Conservation (phyloP, 2,797 vertebrate species). For the Melopsittacus undulatus region DNA sequence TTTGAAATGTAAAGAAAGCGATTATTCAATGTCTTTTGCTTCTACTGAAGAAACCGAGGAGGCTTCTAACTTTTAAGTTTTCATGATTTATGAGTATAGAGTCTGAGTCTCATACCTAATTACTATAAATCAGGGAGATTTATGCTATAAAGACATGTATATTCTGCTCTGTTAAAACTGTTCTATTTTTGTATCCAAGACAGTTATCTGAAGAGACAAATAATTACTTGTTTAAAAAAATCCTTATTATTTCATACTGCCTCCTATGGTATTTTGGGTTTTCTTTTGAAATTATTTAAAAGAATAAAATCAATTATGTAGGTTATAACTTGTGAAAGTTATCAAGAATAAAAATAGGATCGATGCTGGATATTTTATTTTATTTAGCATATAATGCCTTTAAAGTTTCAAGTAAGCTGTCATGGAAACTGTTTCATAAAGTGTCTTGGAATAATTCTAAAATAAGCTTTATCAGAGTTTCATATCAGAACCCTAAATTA, state of each 20-base stretch:
- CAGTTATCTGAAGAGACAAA: neutral
- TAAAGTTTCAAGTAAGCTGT: neutral
- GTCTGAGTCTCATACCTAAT: neutral
- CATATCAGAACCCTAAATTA: neutral
- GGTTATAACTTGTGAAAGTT: neutral
- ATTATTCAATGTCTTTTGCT: neutral
- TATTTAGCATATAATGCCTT: neutral
- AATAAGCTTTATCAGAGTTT: neutral
- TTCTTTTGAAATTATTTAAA: neutral
- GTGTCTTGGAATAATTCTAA: neutral
- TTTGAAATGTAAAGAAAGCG: neutral
- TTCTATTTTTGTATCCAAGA: neutral
- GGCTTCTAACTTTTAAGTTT: neutral
- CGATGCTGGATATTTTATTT: neutral
- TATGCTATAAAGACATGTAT: neutral
- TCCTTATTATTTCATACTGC: neutral
- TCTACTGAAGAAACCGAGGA: neutral
- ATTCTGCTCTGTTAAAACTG: neutral
- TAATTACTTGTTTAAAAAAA: neutral
- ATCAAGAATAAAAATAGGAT: neutral
- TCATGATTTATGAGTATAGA: neutral
- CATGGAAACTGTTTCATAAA: neutral
- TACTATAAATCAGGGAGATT: neutral
- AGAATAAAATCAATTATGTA: neutral
- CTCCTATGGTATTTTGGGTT: neutral